Conservation (phyloP, 2,797 vertebrate species). For the Eurystomus glaucurus region DNA sequence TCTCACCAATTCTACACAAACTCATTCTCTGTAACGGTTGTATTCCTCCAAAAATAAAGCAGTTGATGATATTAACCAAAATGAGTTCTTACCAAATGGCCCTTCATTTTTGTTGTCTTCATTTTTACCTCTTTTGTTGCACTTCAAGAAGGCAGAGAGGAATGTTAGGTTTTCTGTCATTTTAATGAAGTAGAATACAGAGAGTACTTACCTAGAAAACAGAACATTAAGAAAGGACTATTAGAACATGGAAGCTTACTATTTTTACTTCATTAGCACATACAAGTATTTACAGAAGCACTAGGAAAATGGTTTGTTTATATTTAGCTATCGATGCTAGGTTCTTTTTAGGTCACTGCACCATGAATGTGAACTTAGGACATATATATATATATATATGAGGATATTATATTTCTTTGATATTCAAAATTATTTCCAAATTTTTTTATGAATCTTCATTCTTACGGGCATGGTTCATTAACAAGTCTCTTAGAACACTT, state of each 20-base stretch:
- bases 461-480: background rate
- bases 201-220: conserved; percentile 83
- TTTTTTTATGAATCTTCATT: background rate
- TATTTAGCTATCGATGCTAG: background rate
- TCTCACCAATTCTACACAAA: background rate
- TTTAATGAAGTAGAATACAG: conserved; percentile 59
- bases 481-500: background rate
- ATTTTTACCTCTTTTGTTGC: conserved; percentile 23
- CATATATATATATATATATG: background rate
- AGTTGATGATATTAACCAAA: background rate
- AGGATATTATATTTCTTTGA: background rate
- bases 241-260: background rate
- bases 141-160: background rate
- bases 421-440: background rate
- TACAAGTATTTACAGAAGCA: background rate
- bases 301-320: background rate
- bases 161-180: conserved; percentile 51
- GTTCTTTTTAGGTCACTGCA: background rate
- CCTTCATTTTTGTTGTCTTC: background rate
- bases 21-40: rapidly evolving
- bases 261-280: background rate
- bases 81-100: conserved; percentile 52
- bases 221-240: conserved; percentile 41
- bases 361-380: background rate
- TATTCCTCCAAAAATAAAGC: background rate